These are phyloP conservation scores for Dasypogon diadema DNA, from an alignment of 2,888 invertebrate species.

Conservation along the genomic window DNA sequence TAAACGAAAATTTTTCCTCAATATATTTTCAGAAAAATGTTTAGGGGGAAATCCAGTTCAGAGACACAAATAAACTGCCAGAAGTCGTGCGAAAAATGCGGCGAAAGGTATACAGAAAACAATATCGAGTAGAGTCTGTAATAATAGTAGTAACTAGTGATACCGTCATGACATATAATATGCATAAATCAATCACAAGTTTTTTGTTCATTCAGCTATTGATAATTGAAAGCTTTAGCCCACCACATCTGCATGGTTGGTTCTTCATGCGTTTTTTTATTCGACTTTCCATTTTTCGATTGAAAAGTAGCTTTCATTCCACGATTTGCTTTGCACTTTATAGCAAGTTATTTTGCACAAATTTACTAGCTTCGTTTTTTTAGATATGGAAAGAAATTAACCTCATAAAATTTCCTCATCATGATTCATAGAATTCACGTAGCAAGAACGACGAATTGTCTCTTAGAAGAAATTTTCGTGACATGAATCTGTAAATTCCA, in stretches of 20 bases:
- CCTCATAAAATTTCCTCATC: too few relatives aligned
- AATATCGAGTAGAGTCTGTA: neutral
- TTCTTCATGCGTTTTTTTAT: neutral
- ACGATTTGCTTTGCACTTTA: slow-evolving; percentile 3
- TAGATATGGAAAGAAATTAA: neutral
- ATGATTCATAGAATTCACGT: slow-evolving; percentile 3
- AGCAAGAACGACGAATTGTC: neutral
- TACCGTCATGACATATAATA: slow-evolving; percentile 36
- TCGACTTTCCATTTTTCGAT: neutral
- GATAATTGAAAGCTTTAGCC: neutral
- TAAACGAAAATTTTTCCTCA: slow-evolving; percentile 27
- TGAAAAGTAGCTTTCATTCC: neutral
- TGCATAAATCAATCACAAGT: slow-evolving; percentile 23
- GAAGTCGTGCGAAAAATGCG: slow-evolving; percentile 57
- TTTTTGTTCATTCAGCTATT: neutral
- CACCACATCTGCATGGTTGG: neutral
- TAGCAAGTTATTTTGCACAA: slow-evolving; percentile 20
- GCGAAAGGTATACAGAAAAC: slow-evolving; percentile 55
- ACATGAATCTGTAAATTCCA: neutral
- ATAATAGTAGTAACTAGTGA: slow-evolving; percentile 13
- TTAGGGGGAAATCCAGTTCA: slow-evolving; percentile 59
- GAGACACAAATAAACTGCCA: slow-evolving; percentile 59
- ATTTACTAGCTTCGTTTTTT: slow-evolving; percentile 1
- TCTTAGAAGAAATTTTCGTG: slow-evolving; percentile 24
- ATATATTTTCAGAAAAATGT: slow-evolving; percentile 56